A percentile compares a stretch with the other conserved stretches of the same genome.
Evolutionary conservation across 2,113 vertebrate genomes (phyloP).

Genomic region (Notarius quadriscutis): DNA sequence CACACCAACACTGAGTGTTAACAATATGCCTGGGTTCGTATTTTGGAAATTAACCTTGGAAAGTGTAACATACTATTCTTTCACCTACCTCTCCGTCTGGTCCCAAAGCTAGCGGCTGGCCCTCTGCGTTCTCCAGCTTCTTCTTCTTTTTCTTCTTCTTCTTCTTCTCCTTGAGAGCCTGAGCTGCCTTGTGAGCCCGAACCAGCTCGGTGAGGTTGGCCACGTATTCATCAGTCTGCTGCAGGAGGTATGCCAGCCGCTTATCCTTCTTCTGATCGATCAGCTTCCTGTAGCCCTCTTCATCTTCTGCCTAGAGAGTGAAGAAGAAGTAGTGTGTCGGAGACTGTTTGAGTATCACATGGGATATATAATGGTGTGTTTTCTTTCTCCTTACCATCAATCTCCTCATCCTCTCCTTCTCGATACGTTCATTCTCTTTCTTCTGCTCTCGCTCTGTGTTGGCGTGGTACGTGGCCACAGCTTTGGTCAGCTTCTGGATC

Average conservation of each 20-base stretch:
- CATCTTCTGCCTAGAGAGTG: constrained; percentile 84
- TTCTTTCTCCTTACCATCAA: constrained; percentile 80
- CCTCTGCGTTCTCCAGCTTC: constrained; percentile 84
- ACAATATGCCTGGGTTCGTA: background rate
- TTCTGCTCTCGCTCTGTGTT: constrained; percentile 98
- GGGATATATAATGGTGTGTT: background rate
- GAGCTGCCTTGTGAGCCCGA: constrained; percentile 90
- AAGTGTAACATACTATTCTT: background rate
- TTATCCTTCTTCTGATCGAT: constrained; percentile 99
- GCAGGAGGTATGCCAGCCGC: constrained; percentile 93
- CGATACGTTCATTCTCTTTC: constrained; percentile 96
- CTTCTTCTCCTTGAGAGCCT: constrained; percentile 95
- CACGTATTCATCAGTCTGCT: constrained; percentile 97
- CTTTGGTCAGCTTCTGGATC: constrained; percentile 95
- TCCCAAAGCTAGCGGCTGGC: constrained; percentile 76
- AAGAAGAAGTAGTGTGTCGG: background rate
- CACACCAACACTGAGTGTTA: background rate
- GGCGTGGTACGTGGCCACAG: constrained; percentile 92
- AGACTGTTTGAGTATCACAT: background rate
- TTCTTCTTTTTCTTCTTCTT: constrained; percentile 94
- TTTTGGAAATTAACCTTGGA: background rate
- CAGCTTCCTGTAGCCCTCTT: constrained; percentile 95
- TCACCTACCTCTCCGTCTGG: constrained; percentile 86
- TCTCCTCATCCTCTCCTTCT: constrained; percentile 95
- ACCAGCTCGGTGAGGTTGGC: constrained; percentile 96